These are phyloP conservation scores for Pyrrhosoma nymphula DNA, from an alignment of 2,888 invertebrate genomes.

Conservation along the genomic window DNA sequence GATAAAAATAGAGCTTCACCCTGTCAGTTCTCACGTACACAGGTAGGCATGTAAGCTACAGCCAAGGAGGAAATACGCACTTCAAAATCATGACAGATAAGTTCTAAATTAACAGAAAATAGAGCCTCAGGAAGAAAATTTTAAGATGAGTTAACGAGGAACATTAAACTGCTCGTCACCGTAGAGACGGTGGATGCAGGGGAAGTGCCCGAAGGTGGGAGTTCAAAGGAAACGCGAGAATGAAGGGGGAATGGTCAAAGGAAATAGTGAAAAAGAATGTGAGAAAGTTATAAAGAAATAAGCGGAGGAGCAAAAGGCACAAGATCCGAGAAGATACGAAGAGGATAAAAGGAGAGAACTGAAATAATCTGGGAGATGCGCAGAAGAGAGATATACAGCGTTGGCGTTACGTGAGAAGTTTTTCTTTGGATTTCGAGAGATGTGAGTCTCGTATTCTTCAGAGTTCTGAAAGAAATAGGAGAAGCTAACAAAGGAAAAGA, in stretches of 20 bases:
- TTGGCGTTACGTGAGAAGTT: conserved; percentile 10
- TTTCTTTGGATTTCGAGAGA: conserved; percentile 6
- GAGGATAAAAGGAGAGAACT: neutral
- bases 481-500: neutral
- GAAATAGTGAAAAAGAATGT: neutral
- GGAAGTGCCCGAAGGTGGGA: neutral
- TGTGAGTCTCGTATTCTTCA: neutral
- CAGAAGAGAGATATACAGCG: neutral
- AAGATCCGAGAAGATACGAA: neutral
- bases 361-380: neutral
- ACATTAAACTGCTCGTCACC: neutral
- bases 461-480: neutral
- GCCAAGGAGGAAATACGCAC: too few relatives aligned
- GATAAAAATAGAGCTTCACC: too few relatives aligned
- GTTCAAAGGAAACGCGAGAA: neutral
- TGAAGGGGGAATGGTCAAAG: neutral
- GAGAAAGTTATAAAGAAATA: neutral
- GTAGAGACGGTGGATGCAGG: neutral
- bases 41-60: too few relatives aligned
- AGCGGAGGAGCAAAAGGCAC: neutral
- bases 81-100: too few relatives aligned
- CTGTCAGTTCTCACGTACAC: too few relatives aligned
- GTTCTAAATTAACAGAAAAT: too few relatives aligned
- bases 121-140: too few relatives aligned
- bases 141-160: too few relatives aligned